These are phyloP conservation scores for Ranitomeya variabilis DNA, from an alignment of 2,113 vertebrate genomes.

Conservation along the genomic window DNA sequence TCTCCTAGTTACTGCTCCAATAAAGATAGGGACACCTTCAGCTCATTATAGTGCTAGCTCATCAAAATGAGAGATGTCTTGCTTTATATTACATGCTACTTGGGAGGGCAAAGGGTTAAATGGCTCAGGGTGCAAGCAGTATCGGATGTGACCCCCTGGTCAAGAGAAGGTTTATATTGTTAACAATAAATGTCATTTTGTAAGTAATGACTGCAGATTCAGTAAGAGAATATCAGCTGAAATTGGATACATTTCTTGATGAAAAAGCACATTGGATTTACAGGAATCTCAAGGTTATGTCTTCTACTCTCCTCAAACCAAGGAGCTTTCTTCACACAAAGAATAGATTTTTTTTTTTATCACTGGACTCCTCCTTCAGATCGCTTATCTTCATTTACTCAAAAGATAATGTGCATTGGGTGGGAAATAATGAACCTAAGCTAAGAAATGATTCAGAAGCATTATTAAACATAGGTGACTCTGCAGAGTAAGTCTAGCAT, in stretches of 20 bases:
- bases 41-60: conserved; percentile 28
- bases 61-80: conserved; percentile 46
- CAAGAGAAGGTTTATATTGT: conserved; percentile 57
- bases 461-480: conserved; percentile 13
- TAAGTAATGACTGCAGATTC: conserved; percentile 58
- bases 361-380: neutral
- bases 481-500: neutral
- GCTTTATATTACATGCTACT: conserved; percentile 36
- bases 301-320: conserved; percentile 31
- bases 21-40: conserved; percentile 21
- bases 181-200: conserved; percentile 58
- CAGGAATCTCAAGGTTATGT: conserved; percentile 57
- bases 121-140: conserved; percentile 35
- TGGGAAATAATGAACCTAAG: conserved; percentile 26
- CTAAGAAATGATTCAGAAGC: conserved; percentile 9
- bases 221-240: conserved; percentile 54
- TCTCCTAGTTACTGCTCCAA: neutral
- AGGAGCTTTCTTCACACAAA: conserved; percentile 5
- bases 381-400: conserved; percentile 32
- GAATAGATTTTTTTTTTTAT: neutral
- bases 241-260: conserved; percentile 54
- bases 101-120: conserved; percentile 53
- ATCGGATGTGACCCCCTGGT: conserved; percentile 49
- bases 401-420: conserved; percentile 33
- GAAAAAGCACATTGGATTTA: conserved; percentile 56